phyloP scores from a whole-genome alignment of 2,888 invertebrate genomes.

The Leucozona laternaria region DNA sequence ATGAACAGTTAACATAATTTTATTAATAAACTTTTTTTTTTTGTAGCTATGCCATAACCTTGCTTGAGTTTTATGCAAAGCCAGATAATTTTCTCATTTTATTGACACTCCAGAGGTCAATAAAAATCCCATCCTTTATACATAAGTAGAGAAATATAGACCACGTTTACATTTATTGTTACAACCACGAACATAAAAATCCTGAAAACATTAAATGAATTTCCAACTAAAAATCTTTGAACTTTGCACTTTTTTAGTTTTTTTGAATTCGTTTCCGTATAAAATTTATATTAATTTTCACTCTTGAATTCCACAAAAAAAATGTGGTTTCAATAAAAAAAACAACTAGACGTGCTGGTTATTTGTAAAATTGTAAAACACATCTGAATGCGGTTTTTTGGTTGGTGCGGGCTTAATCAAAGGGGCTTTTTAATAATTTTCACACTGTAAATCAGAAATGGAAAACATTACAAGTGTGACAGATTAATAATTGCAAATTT shows the following conservation, averaged over 20 bases:
- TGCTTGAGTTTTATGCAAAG: background rate
- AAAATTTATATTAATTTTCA: background rate
- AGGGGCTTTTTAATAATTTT: background rate
- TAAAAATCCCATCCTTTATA: background rate
- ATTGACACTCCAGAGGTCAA: background rate
- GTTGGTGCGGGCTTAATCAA: background rate
- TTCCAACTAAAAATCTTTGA: background rate
- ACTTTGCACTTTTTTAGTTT: background rate
- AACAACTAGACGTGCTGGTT: background rate
- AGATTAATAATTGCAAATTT: no score
- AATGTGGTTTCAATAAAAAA: background rate
- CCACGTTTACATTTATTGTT: background rate
- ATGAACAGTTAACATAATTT: no score
- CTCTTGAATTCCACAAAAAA: background rate
- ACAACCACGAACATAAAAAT: background rate
- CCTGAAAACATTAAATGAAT: background rate
- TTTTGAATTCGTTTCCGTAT: background rate
- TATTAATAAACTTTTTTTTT: background rate
- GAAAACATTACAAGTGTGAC: no score
- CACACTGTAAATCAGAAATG: background rate
- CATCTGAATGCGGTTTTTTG: slow-evolving; percentile 1
- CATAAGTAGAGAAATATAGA: background rate
- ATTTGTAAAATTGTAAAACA: background rate
- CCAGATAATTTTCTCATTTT: slow-evolving; percentile 17
- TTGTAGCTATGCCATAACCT: background rate